Evolutionary conservation across 1,140 invertebrate genomes (phyloP), one percentile per base, ranked within the genome.

Genomic region (Chironomus striatipennis): DNA sequence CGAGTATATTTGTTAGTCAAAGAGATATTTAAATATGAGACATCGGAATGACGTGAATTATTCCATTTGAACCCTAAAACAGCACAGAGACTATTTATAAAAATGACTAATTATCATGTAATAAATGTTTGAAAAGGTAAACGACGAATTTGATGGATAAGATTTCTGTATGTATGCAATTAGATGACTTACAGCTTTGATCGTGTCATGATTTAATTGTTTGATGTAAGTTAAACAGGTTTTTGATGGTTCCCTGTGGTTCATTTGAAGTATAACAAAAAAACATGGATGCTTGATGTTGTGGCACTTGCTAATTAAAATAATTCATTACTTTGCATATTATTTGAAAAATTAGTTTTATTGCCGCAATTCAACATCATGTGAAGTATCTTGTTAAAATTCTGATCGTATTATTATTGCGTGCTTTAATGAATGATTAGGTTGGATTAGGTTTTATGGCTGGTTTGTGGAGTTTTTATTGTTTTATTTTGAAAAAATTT

Each of bases 121-220:
- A 57, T 57, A 57, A n/a, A 4, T n/a, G 47, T 15, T 57, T 12
- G 47, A 57, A 57, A 57, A 57, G n/a, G 47, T 5, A n/a, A 57
- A 57, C 47, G 47, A 57, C 15, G 47, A 57, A 57, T 12, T 57
- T 57, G 47, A 57, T 57, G 43, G 43, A 47, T 47, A n/a, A n/a
- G n/a, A n/a, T n/a, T n/a, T n/a, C n/a, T n/a, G n/a, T n/a, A 47
- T 47, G 47, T 15, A 57, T 57, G 15, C 12, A 5, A 15, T 57
- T n/a, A n/a, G 47, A 57, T n/a, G 47, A n/a, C 47, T 57, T 57
- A 5, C 47, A 15, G 47, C 47, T 5, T 5, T 57, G 47, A 57
- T 57, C 47, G 47, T 57, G 47, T 57, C 47, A 57, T 57, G 47
- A 57, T 12, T 57, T 57, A 57, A 57, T 57, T 57, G 47, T 57